A percentile compares a stretch with the other conserved stretches of the same genome.
Conservation (phyloP, 1,140 invertebrate genomes). For the Drosophila hydei region DNA sequence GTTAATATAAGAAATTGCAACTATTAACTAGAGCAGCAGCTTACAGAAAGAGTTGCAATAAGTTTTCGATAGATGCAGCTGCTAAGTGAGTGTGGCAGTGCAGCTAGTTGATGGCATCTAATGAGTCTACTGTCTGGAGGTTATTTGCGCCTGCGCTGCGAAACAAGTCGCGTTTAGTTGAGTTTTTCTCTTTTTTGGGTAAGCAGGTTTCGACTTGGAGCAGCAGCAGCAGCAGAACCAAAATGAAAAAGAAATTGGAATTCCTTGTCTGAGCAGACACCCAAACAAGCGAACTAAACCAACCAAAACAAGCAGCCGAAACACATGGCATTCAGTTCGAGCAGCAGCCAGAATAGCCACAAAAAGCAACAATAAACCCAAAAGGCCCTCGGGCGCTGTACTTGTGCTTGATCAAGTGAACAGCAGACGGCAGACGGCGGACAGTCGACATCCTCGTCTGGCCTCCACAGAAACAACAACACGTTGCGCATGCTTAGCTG, state of each 20-base stretch:
- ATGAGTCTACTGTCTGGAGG: slow-evolving; percentile 24
- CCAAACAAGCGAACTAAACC: background rate
- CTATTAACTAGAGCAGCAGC: no score
- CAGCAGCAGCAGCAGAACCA: background rate
- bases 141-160: slow-evolving; percentile 43
- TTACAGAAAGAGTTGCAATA: no score
- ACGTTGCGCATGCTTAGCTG: slow-evolving; percentile 66
- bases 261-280: slow-evolving; percentile 49
- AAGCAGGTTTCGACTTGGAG: slow-evolving; percentile 14
- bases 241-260: slow-evolving; percentile 49
- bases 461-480: slow-evolving; percentile 13
- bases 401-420: slow-evolving; percentile 71
- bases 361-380: slow-evolving; percentile 20
- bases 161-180: slow-evolving; percentile 44
- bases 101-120: background rate
- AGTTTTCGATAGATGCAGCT: no score
- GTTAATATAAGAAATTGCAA: no score
- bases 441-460: slow-evolving; percentile 16
- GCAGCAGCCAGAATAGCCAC: slow-evolving; percentile 20
- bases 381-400: slow-evolving; percentile 39
- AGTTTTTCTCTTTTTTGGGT: slow-evolving; percentile 25
- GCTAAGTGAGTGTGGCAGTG: background rate
- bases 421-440: slow-evolving; percentile 47
- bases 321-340: slow-evolving; percentile 60
- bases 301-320: slow-evolving; percentile 10